phyloP scores from a whole-genome alignment of 2,888 invertebrate species.

The Melanostoma mellinum region DNA sequence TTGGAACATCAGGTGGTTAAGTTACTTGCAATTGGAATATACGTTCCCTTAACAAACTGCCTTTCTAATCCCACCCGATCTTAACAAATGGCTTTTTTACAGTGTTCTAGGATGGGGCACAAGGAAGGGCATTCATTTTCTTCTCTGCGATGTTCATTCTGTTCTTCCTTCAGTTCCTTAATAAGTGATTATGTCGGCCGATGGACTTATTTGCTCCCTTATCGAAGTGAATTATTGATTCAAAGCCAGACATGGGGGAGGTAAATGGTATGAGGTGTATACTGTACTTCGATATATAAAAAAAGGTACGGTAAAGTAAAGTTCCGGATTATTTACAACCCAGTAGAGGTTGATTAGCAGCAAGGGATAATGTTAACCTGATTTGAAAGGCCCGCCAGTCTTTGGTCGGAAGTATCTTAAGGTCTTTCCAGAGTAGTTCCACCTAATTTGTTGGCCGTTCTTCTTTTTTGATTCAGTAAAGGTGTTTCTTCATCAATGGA shows the following conservation, averaged over 20 bases:
- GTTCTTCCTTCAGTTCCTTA: conserved; percentile 52
- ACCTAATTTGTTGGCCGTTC: conserved; percentile 39
- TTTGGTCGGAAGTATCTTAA: conserved; percentile 58
- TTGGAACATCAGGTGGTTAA: conserved; percentile 68
- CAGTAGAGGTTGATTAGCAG: conserved; percentile 60
- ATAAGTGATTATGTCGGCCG: conserved; percentile 67
- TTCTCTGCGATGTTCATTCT: not conserved
- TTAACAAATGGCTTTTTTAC: conserved; percentile 61
- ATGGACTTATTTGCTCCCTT: conserved; percentile 62
- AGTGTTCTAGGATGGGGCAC: not conserved
- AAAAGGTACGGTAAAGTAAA: conserved; percentile 7
- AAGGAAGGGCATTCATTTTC: conserved; percentile 26
- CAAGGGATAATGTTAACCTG: conserved; percentile 52
- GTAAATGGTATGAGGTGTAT: not conserved
- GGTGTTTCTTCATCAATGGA: conserved; percentile 36
- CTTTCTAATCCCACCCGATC: conserved; percentile 62
- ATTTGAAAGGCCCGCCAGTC: conserved; percentile 31
- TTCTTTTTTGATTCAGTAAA: conserved; percentile 5
- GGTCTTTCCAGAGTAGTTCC: conserved; percentile 35
- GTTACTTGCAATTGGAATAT: conserved; percentile 8
- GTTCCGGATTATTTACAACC: conserved; percentile 63
- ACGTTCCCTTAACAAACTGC: conserved; percentile 51
- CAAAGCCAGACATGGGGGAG: conserved; percentile 18
- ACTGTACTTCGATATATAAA: not conserved
- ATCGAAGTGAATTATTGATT: conserved; percentile 70